Evolutionary conservation across 2,888 invertebrate genomes (phyloP).

Genomic region (Rhogogaster chlorosoma): DNA sequence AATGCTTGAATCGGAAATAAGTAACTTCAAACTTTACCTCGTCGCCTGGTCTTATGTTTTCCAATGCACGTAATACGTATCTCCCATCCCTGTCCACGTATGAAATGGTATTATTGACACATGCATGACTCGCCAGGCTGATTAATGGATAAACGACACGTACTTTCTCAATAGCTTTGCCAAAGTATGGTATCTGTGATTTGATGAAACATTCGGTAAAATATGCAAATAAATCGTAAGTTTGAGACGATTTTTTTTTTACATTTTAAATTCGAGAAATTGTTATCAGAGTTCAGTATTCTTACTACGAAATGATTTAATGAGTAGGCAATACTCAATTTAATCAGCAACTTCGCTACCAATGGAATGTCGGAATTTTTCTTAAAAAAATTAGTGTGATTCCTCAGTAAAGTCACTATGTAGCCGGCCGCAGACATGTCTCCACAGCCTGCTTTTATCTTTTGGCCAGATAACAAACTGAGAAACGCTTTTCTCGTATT

Average conservation of each 20-base stretch:
- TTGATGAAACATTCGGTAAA: not conserved
- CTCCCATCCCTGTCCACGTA: constrained; percentile 4
- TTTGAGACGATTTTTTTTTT: not conserved
- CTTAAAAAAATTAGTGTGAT: constrained; percentile 14
- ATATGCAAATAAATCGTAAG: not conserved
- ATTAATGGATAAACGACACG: constrained; percentile 42
- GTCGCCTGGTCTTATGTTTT: constrained; percentile 44
- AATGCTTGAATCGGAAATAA: not conserved
- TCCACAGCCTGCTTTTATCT: not conserved
- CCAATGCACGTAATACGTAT: constrained; percentile 37
- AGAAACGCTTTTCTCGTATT: constrained; percentile 16
- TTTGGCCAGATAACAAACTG: constrained; percentile 16
- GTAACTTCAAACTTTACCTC: constrained; percentile 41
- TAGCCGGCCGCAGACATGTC: not conserved
- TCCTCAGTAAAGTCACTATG: not conserved
- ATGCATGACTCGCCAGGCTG: constrained; percentile 40
- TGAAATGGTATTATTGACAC: constrained; percentile 36
- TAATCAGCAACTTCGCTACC: not conserved
- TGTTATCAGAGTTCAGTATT: not conserved
- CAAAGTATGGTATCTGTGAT: not conserved
- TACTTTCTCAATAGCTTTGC: not conserved
- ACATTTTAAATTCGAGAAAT: not conserved
- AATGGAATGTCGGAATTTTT: not conserved
- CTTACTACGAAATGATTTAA: not conserved
- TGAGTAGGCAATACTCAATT: not conserved